A percentile compares a stretch with the other conserved stretches of the same genome.
Evolutionary conservation across 2,113 vertebrate genomes (phyloP).

Genomic region (Aptenodytes forsteri): DNA sequence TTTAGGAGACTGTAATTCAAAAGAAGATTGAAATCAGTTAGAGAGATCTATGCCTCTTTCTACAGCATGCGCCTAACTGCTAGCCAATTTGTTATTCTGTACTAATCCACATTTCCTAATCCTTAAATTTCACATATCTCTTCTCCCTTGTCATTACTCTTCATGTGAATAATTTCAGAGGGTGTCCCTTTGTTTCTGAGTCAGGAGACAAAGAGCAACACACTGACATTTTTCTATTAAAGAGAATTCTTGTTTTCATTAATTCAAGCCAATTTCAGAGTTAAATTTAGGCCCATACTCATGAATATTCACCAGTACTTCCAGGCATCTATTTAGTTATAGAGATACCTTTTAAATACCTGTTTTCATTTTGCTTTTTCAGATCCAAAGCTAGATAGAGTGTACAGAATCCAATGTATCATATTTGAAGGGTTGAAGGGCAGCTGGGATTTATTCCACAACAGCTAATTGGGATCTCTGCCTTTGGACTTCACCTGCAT

Average conservation of each 20-base stretch:
- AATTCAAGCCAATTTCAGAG: not conserved
- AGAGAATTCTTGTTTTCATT: not conserved
- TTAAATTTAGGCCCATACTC: not conserved
- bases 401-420: not conserved
- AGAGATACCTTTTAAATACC: not conserved
- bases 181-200: not conserved
- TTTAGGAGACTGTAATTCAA: not conserved
- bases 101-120: not conserved
- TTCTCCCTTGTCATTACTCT: not conserved
- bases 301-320: not conserved
- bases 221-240: not conserved
- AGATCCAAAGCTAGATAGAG: not conserved
- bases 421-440: conserved; percentile 18
- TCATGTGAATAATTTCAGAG: not conserved
- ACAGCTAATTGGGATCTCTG: conserved; percentile 32
- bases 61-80: not conserved
- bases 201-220: not conserved
- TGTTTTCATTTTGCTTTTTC: not conserved
- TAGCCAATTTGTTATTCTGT: not conserved
- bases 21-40: not conserved
- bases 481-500: conserved; percentile 9
- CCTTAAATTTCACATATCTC: not conserved
- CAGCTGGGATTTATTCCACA: conserved; percentile 20
- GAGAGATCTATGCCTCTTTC: not conserved
- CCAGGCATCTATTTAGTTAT: not conserved